Percentiles rank a stretch among this genome's conserved stretches.
Evolutionary conservation across 2,113 vertebrate species (phyloP).

Genomic region (Pyxicephalus adspersus): DNA sequence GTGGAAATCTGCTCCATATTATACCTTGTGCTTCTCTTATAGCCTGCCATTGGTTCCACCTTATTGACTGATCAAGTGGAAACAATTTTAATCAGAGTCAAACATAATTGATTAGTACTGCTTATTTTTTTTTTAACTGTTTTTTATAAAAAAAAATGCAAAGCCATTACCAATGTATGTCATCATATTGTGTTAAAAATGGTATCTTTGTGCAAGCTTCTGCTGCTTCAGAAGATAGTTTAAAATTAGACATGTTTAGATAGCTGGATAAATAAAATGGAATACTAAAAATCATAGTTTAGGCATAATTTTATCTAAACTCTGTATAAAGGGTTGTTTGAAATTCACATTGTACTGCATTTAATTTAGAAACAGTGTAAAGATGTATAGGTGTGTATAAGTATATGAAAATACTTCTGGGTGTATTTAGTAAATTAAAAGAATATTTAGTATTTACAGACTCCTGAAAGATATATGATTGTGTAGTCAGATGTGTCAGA

Average conservation of each 20-base stretch:
- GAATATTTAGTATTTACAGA: no score
- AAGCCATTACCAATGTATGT: constrained; percentile 8
- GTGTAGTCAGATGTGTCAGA: no score
- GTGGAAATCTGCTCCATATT: background rate
- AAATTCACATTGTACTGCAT: background rate
- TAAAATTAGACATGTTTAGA: background rate
- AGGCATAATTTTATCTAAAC: background rate
- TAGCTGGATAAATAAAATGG: background rate
- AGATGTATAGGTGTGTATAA: no score
- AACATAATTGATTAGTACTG: background rate
- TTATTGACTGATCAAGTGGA: background rate
- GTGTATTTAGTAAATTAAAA: no score
- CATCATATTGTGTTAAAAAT: background rate
- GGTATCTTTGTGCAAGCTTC: background rate
- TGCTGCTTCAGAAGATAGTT: background rate
- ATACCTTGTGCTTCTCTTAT: background rate
- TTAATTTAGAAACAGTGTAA: no score
- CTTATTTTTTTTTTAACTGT: background rate
- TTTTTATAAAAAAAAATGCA: background rate
- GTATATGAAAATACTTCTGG: no score
- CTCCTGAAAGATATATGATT: no score
- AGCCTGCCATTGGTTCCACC: background rate
- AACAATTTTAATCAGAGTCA: background rate
- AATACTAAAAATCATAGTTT: background rate
- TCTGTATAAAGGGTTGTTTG: background rate